phyloP scores from a whole-genome alignment of 2,888 invertebrate species.

The Heliconius erato region DNA sequence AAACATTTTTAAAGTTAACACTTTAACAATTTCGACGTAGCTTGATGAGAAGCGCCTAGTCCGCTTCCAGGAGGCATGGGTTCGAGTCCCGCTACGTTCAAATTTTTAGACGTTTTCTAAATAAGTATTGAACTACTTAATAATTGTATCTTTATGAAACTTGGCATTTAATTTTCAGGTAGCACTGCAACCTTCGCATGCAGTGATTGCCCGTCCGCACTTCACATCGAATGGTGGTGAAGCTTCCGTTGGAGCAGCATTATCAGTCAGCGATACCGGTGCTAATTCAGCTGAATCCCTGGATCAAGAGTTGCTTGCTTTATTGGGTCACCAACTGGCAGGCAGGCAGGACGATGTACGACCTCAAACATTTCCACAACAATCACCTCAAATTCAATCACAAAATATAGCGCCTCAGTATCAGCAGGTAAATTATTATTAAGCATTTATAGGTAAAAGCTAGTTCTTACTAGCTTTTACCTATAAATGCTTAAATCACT shows the following conservation, averaged over 20 bases:
- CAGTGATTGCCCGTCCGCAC: conserved; percentile 78
- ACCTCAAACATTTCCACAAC: conserved; percentile 62
- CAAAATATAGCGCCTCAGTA: conserved; percentile 57
- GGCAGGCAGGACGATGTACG: conserved; percentile 65
- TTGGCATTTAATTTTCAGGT: conserved; percentile 60
- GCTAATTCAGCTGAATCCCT: conserved; percentile 62
- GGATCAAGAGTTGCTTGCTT: conserved; percentile 73
- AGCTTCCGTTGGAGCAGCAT: conserved; percentile 80
- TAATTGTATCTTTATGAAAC: too few species aligned
- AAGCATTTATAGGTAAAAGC: background rate
- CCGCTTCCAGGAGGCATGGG: too few species aligned
- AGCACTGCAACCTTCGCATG: conserved; percentile 75
- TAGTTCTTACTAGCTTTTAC: too few species aligned
- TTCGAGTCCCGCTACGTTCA: too few species aligned
- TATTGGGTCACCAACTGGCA: conserved; percentile 67
- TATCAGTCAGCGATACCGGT: conserved; percentile 77
- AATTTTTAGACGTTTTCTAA: too few species aligned
- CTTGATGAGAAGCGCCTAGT: too few species aligned
- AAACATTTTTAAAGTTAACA: too few species aligned
- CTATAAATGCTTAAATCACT: too few species aligned
- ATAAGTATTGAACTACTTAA: too few species aligned
- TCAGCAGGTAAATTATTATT: conserved; percentile 60
- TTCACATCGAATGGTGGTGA: conserved; percentile 78
- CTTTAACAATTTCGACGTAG: too few species aligned
- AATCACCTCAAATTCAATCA: conserved; percentile 52